Evolutionary conservation across 2,888 invertebrate species (phyloP), one percentile per base, ranked within the genome.

Genomic region (Drosophila nr. medialis): DNA sequence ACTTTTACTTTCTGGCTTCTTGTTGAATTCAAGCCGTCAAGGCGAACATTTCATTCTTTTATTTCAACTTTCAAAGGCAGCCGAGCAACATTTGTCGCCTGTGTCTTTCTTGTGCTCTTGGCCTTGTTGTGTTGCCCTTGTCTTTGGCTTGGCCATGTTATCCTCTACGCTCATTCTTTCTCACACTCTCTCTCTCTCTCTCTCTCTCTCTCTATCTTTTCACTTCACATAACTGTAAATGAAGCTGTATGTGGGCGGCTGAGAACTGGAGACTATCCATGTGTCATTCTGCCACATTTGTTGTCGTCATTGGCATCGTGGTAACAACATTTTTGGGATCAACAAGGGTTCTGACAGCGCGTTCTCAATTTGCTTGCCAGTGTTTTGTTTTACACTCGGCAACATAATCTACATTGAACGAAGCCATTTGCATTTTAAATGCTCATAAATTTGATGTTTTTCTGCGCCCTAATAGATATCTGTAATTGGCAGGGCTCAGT

Each of bases 21-120:
- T 36, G 61, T 49, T 45, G 54, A 59, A 71, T 58, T 34, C 58
- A 70, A 55, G 48, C 53, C 64, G 56, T 60, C 65, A 50, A 21
- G 36, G 48, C 38, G 62, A 59, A 34, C 34, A 69, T 54, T 73
- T 82, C 15, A 34, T 64, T 64, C 78, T 77, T 80, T 86, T 86
- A 75, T 83, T 83, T 88, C 72, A 81, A 88, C 75, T 76, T 80
- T 77, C 56, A 45, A 51, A 63, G 55, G 64, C 64, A 55, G 58
- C 4, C 59, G 48, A 32, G 48, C 51, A 68, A 72, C 72, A 61
- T 72, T 72, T 79, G 63, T 68, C 75, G 76, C 69, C 55, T 58
- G 30, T 51, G 32, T 45, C 38, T 42, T 42, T 21, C 34, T 32
- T 48, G 30, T 60, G 61, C 56, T 65, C 67, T 76, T 72, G 58